phyloP scores from a whole-genome alignment of 1,140 invertebrate genomes.

The Drosophila elegans region DNA sequence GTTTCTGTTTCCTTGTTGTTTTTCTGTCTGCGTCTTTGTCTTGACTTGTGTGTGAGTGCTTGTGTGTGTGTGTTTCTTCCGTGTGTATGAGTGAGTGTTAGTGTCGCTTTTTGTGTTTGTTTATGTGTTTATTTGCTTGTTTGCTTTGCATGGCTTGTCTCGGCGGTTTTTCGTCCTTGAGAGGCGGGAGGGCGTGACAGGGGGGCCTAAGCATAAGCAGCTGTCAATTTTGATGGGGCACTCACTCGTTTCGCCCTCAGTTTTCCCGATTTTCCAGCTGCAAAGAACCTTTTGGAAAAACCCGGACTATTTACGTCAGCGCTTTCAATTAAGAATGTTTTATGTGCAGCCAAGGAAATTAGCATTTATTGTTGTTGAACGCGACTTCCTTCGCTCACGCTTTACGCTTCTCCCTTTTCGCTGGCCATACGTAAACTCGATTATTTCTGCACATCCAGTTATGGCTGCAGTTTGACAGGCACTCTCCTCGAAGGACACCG shows the following conservation, averaged over 20 bases:
- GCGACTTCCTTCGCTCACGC: conserved; percentile 21
- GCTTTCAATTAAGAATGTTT: conserved; percentile 75
- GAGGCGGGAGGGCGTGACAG: background rate
- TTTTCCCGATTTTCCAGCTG: background rate
- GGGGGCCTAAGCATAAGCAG: conserved; percentile 47
- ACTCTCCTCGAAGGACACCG: background rate
- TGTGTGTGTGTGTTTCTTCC: background rate
- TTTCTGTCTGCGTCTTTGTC: conserved; percentile 29
- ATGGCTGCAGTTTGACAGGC: conserved; percentile 32
- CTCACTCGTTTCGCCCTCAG: conserved; percentile 4
- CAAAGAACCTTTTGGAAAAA: background rate
- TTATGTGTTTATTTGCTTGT: conserved; percentile 49
- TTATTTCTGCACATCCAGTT: conserved; percentile 59
- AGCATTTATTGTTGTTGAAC: conserved; percentile 74
- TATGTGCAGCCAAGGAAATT: conserved; percentile 71
- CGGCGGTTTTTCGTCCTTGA: conserved; percentile 1
- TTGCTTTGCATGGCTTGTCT: conserved; percentile 49
- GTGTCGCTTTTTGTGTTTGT: conserved; percentile 31
- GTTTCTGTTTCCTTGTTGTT: conserved; percentile 32
- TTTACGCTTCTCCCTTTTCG: conserved; percentile 8
- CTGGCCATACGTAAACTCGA: conserved; percentile 56
- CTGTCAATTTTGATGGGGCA: conserved; percentile 72
- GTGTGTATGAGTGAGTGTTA: conserved; percentile 25
- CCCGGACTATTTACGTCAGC: conserved; percentile 63
- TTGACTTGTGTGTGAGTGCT: conserved; percentile 5